Percentiles rank a stretch among this genome's conserved stretches.
Evolutionary conservation across 1,140 invertebrate species (phyloP).

Genomic region (Ctenoplectra terminalis): DNA sequence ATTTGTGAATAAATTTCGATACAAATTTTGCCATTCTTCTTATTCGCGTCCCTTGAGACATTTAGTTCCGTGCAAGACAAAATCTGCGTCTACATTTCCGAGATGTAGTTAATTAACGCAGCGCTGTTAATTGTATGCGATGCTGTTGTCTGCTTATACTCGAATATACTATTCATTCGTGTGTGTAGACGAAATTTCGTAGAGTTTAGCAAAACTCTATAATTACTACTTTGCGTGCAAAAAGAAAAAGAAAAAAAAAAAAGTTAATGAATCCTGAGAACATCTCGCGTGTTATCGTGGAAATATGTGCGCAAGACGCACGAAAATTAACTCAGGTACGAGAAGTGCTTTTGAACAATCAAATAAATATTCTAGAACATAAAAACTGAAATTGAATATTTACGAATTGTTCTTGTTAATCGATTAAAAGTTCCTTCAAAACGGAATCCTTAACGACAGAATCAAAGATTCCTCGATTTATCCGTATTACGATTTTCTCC

Average conservation of each 20-base stretch:
- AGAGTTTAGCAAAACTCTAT: background rate
- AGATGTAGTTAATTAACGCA: conserved; percentile 9
- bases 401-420: no score
- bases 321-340: background rate
- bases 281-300: background rate
- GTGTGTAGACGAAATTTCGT: conserved; percentile 21
- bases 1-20: no score
- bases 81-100: background rate
- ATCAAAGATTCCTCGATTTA: no score
- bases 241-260: background rate
- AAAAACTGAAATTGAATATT: no score
- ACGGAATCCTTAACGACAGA: no score
- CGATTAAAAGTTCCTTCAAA: no score
- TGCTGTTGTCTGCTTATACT: background rate
- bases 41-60: no score
- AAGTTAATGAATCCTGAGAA: background rate
- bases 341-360: no score
- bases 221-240: background rate
- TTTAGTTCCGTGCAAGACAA: background rate
- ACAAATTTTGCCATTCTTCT: background rate
- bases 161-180: background rate
- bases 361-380: no score
- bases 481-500: background rate
- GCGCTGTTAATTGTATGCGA: no score
- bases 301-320: background rate